Percentiles rank a stretch among this genome's conserved stretches.
Evolutionary conservation across 2,797 vertebrate genomes (phyloP).

Genomic region (Myoxocephalus aenaeus): DNA sequence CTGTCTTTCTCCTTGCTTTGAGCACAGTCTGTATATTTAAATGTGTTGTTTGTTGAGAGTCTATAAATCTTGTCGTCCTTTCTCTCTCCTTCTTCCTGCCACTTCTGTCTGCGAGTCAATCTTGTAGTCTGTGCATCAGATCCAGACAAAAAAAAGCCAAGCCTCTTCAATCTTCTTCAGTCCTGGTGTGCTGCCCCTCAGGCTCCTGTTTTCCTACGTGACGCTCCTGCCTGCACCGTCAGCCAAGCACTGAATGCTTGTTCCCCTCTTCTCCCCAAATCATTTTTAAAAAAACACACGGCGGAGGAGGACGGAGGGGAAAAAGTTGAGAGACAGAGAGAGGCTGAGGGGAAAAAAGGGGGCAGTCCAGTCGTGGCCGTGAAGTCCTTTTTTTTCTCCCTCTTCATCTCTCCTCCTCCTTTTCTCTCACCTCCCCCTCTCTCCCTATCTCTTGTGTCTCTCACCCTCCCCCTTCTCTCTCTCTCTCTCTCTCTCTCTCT

Average conservation of each 20-base stretch:
- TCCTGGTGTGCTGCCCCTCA: slow-evolving; percentile 63
- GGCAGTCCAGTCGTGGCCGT: slow-evolving; percentile 82
- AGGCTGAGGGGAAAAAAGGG: slow-evolving; percentile 81
- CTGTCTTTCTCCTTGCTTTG: slow-evolving; percentile 32
- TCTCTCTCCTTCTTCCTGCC: slow-evolving; percentile 30
- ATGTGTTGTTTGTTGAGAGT: slow-evolving; percentile 20
- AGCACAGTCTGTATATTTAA: slow-evolving; percentile 6
- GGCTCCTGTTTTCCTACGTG: slow-evolving; percentile 70
- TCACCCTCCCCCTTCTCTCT: slow-evolving; percentile 47
- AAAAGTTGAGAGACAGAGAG: slow-evolving; percentile 76
- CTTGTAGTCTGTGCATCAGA: slow-evolving; percentile 62
- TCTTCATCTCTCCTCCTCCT: slow-evolving; percentile 75
- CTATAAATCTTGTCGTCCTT: slow-evolving; percentile 29
- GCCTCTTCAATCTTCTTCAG: slow-evolving; percentile 62
- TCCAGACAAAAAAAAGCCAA: slow-evolving; percentile 37
- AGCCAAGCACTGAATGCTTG: slow-evolving; percentile 79
- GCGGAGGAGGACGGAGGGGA: slow-evolving; percentile 52
- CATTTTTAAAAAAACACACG: slow-evolving; percentile 76
- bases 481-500: slow-evolving; percentile 58
- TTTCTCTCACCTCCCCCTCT: slow-evolving; percentile 69
- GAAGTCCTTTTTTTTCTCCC: slow-evolving; percentile 77
- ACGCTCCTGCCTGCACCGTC: slow-evolving; percentile 82
- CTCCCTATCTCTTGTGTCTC: slow-evolving; percentile 63
- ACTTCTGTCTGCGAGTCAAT: slow-evolving; percentile 48
- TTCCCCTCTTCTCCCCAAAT: slow-evolving; percentile 81